Base-by-base conservation (phyloP, 2,888 invertebrate genomes). In the Theretra japonica region DNA sequence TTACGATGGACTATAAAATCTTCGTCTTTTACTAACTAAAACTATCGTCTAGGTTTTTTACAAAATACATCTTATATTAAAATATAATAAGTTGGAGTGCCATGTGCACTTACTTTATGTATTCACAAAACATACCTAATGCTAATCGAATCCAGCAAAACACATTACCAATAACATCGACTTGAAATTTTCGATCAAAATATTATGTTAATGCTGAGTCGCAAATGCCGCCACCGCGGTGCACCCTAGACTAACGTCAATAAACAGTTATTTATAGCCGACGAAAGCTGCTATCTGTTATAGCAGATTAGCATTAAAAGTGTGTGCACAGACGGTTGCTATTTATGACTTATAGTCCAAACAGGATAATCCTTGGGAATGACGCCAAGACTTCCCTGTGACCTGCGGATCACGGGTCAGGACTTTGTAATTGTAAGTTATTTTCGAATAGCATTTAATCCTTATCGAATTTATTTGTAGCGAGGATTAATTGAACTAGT, bases 241-340 rank as follows among this genome's bases (percentile, higher is more conserved):
- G n/a, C 25, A 53, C 69, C 62, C 65, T 65, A 21, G 17, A 23
- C n/a, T 58, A 70, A 50, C 25, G n/a, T 8, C n/a, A 8, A 79
- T 79, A 73, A 62, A 70, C 53, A 50, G 70, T 70, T 70, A 70
- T 70, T 70, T 70, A 62, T 56, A 17, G 73, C 60, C 85, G 85
- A 84, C 79, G 86, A 90, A 86, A 88, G 88, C 84, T 76, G 75
- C 86, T 82, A 90, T 90, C 87, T 75, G 82, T 90, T 88, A 88
- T 81, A 81, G 73, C 76, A 87, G 90, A 90, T 91, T 91, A 90
- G 82, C 89, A 90, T 91, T 91, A 89, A 87, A 86, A 83, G 73
- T 72, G 70, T 69, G 76, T 71, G 75, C 72, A 69, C 71, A 72
- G 78, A 6, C 60, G 33, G 53, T 65, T 75, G 75, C 76, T 79